These are phyloP conservation scores for Torymus auratus DNA, from an alignment of 2,888 invertebrate genomes.

Conservation along the genomic window DNA sequence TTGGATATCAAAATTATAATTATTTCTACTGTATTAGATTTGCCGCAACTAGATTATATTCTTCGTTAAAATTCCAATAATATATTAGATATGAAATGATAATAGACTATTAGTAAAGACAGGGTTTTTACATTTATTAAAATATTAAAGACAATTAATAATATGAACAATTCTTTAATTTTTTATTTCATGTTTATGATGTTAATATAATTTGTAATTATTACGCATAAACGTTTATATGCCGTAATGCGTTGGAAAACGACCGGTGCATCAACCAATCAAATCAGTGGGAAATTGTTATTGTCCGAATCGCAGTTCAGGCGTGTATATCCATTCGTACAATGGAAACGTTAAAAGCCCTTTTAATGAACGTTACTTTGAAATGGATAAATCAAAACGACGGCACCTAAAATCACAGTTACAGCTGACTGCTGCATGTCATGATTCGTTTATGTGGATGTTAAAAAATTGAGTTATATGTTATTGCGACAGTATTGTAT, in stretches of 20 bases:
- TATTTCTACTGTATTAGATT: no score
- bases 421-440: not conserved
- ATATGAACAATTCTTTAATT: no score
- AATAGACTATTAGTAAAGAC: no score
- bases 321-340: not conserved
- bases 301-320: slow-evolving; percentile 26
- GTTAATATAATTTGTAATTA: slow-evolving; percentile 1
- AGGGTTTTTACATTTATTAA: no score
- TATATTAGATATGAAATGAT: no score
- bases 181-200: not conserved
- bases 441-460: no score
- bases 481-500: no score
- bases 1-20: no score
- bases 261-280: slow-evolving; percentile 22
- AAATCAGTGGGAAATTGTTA: slow-evolving; percentile 45
- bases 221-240: not conserved
- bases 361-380: slow-evolving; percentile 34
- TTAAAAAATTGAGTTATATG: no score
- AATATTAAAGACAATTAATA: no score
- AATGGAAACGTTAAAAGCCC: slow-evolving; percentile 45
- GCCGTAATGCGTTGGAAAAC: not conserved
- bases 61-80: no score
- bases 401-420: slow-evolving; percentile 32
- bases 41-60: no score
- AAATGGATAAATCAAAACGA: slow-evolving; percentile 45